Base-by-base conservation (phyloP, 2,797 vertebrate species). In the Limnodromus scolopaceus region DNA sequence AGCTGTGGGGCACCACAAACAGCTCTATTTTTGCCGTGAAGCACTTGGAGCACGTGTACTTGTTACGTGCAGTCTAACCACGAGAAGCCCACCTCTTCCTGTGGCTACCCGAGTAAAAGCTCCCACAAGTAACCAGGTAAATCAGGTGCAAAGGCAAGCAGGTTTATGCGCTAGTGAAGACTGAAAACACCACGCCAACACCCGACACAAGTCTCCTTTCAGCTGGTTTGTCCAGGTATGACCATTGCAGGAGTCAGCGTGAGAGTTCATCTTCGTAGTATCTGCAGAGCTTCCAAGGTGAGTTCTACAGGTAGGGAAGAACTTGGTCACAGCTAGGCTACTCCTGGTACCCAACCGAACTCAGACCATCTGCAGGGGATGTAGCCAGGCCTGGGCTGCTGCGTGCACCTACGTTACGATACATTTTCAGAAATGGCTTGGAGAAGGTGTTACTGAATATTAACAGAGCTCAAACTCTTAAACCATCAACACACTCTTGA, bases 111-210 rank as follows among this genome's bases (percentile, higher is more conserved):
- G 0, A 74, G 41, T 6, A 41, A 84, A 57, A 81, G 27, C 46
- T 58, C 25, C 4, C 70, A 30, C 27, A 64, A 55, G 51, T 10
- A 18, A 69, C 38, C 36, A 30, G 0, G 0, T 5, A 45, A 24
- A 60, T 30, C 36, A 49, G 4, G 27, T 28, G n/a, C 38, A 81
- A 65, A 36, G 43, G 84, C 1, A 2, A 85, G 48, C 36, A 65
- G 0, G 0, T 32, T 54, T 39, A n/a, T 43, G 32, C 32, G 61
- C 46, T 7, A 61, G 71, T 24, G 36, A 27, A 10, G 69, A 81
- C 34, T 28, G 32, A 36, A 70, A 74, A 27, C 17, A 55, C 34
- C 60, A 30, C 1, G 5, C 45, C 17, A 27, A 72, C n/a, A 13
- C 17, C 28, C 34, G n/a, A 7, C 3, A 25, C 16, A 48, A 36